Evolutionary conservation across 2,113 vertebrate species (phyloP), one percentile per base, ranked within the genome.

Genomic region (Tetraodon nigroviridis): DNA sequence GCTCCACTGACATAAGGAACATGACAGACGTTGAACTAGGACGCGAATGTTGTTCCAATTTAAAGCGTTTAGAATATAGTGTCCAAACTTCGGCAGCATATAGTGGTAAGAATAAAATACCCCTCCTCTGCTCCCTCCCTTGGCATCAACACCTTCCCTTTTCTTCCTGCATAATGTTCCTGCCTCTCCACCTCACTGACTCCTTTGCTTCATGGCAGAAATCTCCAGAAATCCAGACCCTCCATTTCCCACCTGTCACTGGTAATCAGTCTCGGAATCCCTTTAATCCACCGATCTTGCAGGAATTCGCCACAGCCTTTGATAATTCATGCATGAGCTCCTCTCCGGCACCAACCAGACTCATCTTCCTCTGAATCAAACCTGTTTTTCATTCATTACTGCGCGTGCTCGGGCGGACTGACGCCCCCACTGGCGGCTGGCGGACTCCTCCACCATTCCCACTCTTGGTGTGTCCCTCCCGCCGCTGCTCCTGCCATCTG

Each of bases 201-300:
- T 47, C 51, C 49, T 21, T 60, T n/a, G 15, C 4, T 20, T 27
- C 14, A 59, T 37, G 17, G 8, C 46, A 61, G 63, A 75, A 79
- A 73, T 67, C 60, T 78, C 52, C 19, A 55, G 65, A 73, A 75
- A 77, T 64, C 62, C 69, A 55, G 66, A 74, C 51, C 61, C 51
- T 73, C 71, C 58, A 73, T 81, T 81, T 73, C 69, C 80, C 53
- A 51, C 21, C 69, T 53, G 73, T 83, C 83, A 74, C 71, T 14
- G 67, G 42, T 54, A 64, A 85, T 85, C 80, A 79, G 67, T 7
- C 67, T 69, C 24, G 11, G 37, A 75, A 73, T 84, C 66, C 24
- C 46, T 80, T 75, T 55, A 59, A 55, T 69, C 57, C 48, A 21
- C 16, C 2, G 29, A 53, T 76, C 58, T 21, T 52, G 44, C 51